Base-by-base conservation (phyloP, 53 echinoderm and acorn worm genomes). In the Paracentrotus lividus region DNA sequence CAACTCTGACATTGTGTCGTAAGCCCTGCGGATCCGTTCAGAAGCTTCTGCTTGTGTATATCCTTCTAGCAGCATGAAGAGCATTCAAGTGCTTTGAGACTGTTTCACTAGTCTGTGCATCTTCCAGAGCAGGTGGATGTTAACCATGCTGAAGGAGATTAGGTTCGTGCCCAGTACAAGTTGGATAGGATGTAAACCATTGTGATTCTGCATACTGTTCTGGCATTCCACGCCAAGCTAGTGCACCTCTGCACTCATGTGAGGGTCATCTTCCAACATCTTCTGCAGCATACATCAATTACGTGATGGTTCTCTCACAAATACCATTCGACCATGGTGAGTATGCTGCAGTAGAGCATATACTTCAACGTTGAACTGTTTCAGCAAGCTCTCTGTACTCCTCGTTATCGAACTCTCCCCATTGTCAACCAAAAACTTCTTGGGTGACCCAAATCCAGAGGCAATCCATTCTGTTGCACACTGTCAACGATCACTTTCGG, bases 241-340 rank as follows among this genome's bases (percentile, higher is more conserved):
- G 93, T 34, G 85, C 95, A 69, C 92, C 51, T 87, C 92, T n/a
- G 92, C 53, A 21, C 72, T 78, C 44, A 85, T 91, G 21, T 84
- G 27, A 16, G 85, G 94, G 8, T 90, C 85, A 27, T 94, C 94
- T 84, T 85, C 66, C 23, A 94, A 29, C 36, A 92, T 94, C 85
- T 85, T 91, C 92, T 92, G 92, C 57, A 94, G 90, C 78, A 94
- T n/a, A 57, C 42, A 76, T 90, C 94, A 14, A 94, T 49, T 0
- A 90, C 94, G 81, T 72, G 40, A 18, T 92, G 92, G 88, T 94
- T 85, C 92, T 92, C 53, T 94, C 92, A n/a, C n/a, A n/a, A n/a
- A n/a, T n/a, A n/a, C n/a, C n/a, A n/a, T n/a, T n/a, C n/a, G n/a
- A n/a, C n/a, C n/a, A n/a, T n/a, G n/a, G n/a, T n/a, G n/a, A n/a